Conservation (phyloP, 2,113 vertebrate genomes). For the Lamprotornis superbus region DNA sequence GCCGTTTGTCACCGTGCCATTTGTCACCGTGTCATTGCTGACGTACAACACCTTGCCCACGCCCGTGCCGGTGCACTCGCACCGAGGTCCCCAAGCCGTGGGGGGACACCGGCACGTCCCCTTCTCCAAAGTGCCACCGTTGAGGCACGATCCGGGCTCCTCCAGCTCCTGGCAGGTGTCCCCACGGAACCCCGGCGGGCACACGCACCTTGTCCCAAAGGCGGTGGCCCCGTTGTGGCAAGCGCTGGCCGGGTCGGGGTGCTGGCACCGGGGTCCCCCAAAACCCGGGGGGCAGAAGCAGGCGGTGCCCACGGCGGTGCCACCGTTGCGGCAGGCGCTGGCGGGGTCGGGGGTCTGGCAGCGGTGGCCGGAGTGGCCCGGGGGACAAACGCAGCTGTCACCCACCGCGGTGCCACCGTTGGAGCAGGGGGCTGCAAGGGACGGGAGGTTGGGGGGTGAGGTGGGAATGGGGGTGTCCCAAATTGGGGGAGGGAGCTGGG, state of each 20-base stretch:
- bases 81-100: not conserved
- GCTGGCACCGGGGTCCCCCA: not conserved
- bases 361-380: not conserved
- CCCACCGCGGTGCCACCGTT: not conserved
- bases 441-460: too few relatives aligned
- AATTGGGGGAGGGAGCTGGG: too few relatives aligned
- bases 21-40: accelerated
- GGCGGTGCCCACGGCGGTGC: not conserved
- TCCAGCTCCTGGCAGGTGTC: accelerated
- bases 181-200: not conserved
- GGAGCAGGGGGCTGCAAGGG: too few relatives aligned
- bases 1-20: too few relatives aligned
- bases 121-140: not conserved
- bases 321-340: not conserved
- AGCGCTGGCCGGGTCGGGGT: not conserved
- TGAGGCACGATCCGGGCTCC: not conserved
- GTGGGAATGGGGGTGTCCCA: too few relatives aligned
- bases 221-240: not conserved
- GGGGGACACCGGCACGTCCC: not conserved
- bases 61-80: not conserved
- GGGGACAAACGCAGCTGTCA: not conserved
- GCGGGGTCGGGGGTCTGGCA: accelerated
- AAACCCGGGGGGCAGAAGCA: not conserved
- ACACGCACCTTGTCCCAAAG: not conserved
- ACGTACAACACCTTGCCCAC: accelerated